Percentiles rank a stretch among this genome's conserved stretches.
phyloP scores from a whole-genome alignment of 2,888 invertebrate species.

The Quadroppia sp. region DNA sequence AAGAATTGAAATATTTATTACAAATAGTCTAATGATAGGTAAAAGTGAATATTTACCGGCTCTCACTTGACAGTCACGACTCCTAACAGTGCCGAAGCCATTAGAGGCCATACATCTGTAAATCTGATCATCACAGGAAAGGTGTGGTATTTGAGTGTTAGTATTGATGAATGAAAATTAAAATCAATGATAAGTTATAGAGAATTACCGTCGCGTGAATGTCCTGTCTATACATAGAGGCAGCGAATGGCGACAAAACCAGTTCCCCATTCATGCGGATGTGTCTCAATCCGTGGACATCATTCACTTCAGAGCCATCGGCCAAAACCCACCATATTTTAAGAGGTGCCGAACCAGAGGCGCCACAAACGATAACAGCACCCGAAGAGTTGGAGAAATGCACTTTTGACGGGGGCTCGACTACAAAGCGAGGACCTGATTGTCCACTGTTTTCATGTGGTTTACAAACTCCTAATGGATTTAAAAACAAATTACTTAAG shows the following conservation, averaged over 20 bases:
- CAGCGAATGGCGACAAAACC: slow-evolving; percentile 46
- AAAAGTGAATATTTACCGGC: slow-evolving; percentile 43
- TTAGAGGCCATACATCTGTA: slow-evolving; percentile 46
- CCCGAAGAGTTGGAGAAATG: slow-evolving; percentile 46
- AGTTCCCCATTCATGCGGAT: slow-evolving; percentile 45
- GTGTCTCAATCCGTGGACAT: slow-evolving; percentile 44
- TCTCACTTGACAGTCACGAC: slow-evolving; percentile 45
- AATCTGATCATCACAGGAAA: slow-evolving; percentile 8
- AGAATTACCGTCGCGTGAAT: slow-evolving; percentile 45
- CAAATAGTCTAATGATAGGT: too few relatives aligned
- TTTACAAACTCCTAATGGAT: background rate
- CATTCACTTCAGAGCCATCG: slow-evolving; percentile 43
- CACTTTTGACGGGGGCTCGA: slow-evolving; percentile 46
- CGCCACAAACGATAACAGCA: slow-evolving; percentile 45
- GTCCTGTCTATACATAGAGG: slow-evolving; percentile 45
- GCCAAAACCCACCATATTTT: slow-evolving; percentile 45
- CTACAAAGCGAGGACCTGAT: slow-evolving; percentile 45
- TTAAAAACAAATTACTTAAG: background rate
- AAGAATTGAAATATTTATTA: background rate
- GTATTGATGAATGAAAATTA: background rate
- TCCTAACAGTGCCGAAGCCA: slow-evolving; percentile 44
- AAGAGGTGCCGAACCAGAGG: slow-evolving; percentile 43
- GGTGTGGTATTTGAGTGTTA: slow-evolving; percentile 8
- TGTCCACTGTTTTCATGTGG: background rate
- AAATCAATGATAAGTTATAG: background rate